Evolutionary conservation across 2,113 vertebrate genomes (phyloP).

Genomic region (Ciconia boyciana): DNA sequence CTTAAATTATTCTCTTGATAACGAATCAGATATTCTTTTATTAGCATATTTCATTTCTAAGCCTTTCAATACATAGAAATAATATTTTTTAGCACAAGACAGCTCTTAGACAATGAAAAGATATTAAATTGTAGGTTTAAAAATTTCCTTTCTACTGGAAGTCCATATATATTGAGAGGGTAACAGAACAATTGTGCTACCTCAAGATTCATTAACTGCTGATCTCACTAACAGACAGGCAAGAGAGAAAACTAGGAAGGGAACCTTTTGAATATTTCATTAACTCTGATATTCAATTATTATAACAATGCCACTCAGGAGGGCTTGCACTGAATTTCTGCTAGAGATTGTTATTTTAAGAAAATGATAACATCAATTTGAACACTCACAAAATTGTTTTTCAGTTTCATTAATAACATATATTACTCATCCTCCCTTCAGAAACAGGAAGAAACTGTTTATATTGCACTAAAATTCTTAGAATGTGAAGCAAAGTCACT

Average conservation of each 20-base stretch:
- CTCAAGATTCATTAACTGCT: slow-evolving; percentile 25
- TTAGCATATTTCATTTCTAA: slow-evolving; percentile 30
- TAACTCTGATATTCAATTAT: slow-evolving; percentile 34
- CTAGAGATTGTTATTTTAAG: slow-evolving; percentile 2
- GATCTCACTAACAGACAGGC: neutral
- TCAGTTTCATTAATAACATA: neutral
- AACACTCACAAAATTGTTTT: neutral
- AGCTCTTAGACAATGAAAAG: slow-evolving; percentile 23
- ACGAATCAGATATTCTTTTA: slow-evolving; percentile 14
- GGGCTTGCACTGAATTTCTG: neutral
- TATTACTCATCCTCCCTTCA: neutral
- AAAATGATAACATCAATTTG: slow-evolving; percentile 2
- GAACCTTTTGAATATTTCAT: slow-evolving; percentile 39
- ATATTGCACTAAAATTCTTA: neutral
- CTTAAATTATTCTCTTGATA: neutral
- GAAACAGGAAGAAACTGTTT: neutral
- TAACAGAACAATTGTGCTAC: neutral
- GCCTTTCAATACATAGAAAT: slow-evolving; percentile 26
- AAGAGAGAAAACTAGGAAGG: neutral
- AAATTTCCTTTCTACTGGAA: slow-evolving; percentile 8
- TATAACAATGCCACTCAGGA: neutral
- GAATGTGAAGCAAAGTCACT: neutral
- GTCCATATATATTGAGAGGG: neutral
- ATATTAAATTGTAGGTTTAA: slow-evolving; percentile 39
- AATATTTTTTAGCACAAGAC: slow-evolving; percentile 4